Evolutionary conservation across 2,888 invertebrate genomes (phyloP), one percentile per base, ranked within the genome.

Genomic region (Altica lythri): DNA sequence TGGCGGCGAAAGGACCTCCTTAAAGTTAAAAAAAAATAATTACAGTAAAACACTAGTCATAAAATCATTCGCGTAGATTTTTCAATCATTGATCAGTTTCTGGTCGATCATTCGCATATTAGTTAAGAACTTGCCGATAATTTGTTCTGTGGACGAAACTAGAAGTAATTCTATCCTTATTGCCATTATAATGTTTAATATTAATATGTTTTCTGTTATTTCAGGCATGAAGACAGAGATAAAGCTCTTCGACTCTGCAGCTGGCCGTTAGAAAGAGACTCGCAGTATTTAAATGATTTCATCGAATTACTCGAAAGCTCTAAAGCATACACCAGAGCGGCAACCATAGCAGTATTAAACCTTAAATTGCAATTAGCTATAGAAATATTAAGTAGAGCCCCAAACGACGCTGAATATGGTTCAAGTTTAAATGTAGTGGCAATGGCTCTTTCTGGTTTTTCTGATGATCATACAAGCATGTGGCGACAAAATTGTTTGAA

Each of bases 321-420:
- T 71, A 83, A 85, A 72, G 82, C 86, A 65, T 84, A 86, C 77
- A 84, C 89, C 50, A 84, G 94, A 72, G 95, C 95, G 30, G 94
- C 95, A 27, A 92, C 95, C 53, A 87, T 96, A 51, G 90, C 93
- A 40, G 88, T 93, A 47, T 96, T 95, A 77, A 92, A 93, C 76
- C 81, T 95, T 67, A 88, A 90, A 72, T 81, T 96, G 62, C 84
- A 88, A 52, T 78, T 84, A 67, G 95, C 95, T 19, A 89, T 95
- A 51, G 90, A 92, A 68, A 89, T 94, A 68, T 82, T 96, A 52
- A 89, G 88, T 60, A 83, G 87, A 61, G 91, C 89, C 2, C 84
- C 86, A 6, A 67, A 67, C 22, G 64, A 62, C 40, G 53, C 56
- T 2, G 54, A 60, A 3, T 61, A 64, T 38, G 67, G 68, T 17